Evolutionary conservation across 2,797 vertebrate genomes (phyloP), one percentile per base, ranked within the genome.

Genomic region (Peromyscus melanophrys): DNA sequence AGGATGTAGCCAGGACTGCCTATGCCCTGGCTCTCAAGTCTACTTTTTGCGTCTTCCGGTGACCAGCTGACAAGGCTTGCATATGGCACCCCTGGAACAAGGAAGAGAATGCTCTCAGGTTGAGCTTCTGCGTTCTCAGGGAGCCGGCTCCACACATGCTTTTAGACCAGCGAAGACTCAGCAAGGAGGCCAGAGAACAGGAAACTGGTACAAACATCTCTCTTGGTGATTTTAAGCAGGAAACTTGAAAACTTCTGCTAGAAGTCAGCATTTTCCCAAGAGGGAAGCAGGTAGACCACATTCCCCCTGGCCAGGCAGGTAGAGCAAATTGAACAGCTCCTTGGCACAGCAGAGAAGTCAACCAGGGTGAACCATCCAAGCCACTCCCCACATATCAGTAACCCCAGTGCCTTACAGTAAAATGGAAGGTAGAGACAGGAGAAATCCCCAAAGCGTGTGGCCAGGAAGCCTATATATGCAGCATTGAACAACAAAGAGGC

Each of bases 151-250:
- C 25, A 8, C 29, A 25, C 21, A 55, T 2, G 12, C 4, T 10
- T 40, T 67, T 17, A 89, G 49, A 43, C 40, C n/a, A 37, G 13
- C 11, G 9, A 9, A 17, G 84, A 63, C 6, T 2, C 37, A 57
- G n/a, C 2, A 11, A n/a, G 55, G 2, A 6, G 21, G 11, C 16
- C 13, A 2, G 1, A 27, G 46, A 34, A n/a, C 4, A 11, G 9
- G 7, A 55, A 27, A 8, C 46, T 9, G 59, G 5, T 78, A 43
- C 16, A 34, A 61, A 21, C 4, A 76, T 52, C 46, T 75, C 31
- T 10, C 52, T 40, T 61, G 59, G 76, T 12, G 12, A 84, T 13
- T 78, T 73, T 61, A 82, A 76, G 43, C 37, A 77, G 59, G 19
- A 55, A 23, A 4, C 17, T n/a, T 4, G 31, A 55, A 59, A 83